Base-by-base conservation (phyloP, 2,113 vertebrate genomes). In the Lasiurus cinereus region DNA sequence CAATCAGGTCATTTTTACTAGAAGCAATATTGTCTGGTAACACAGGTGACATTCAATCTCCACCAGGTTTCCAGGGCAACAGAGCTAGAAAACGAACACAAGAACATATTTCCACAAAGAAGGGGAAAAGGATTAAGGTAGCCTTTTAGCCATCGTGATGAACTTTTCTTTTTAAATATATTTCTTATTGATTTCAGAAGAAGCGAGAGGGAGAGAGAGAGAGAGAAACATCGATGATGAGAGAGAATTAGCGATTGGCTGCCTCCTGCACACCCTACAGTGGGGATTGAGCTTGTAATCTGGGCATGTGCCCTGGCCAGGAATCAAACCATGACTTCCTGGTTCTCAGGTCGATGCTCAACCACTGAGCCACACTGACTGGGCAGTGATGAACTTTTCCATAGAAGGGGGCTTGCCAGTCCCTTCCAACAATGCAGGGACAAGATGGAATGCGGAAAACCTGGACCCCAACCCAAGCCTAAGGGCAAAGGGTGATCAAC, bases 31-130 rank as follows among this genome's bases (percentile, higher is more conserved):
- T 83, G 88, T 88, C 82, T 92, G 56, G 95, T 95, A 96, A 95
- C 94, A 93, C 92, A 90, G 88, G 82, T 92, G 93, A 95, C 90
- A 97, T 95, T 94, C 85, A 82, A 96, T 95, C 95, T 95, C 82
- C 56, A 87, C 93, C 82, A 90, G 16, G 88, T 97, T 95, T 93
- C 96, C 94, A 95, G 96, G 95, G 95, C 90, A 97, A 96, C 96
- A 80, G 92, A 94, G 88, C 92, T 88, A 10, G 80, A 64, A 94
- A 95, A 89, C 95, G 95, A 97, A 92, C 29, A 92, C 77, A 93
- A 87, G 96, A 85, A 90, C 67, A 29, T 77, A 95, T 95, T 82
- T 95, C 90, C 88, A 94, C 72, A 92, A 90, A 78, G 80, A 94
- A 94, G 39, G 76, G 52, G 80, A 77, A 77, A 94, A 90, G 24